Evolutionary conservation across 2,888 invertebrate genomes (phyloP), one percentile per base, ranked within the genome.

Genomic region (Scaptomyza tumidula): DNA sequence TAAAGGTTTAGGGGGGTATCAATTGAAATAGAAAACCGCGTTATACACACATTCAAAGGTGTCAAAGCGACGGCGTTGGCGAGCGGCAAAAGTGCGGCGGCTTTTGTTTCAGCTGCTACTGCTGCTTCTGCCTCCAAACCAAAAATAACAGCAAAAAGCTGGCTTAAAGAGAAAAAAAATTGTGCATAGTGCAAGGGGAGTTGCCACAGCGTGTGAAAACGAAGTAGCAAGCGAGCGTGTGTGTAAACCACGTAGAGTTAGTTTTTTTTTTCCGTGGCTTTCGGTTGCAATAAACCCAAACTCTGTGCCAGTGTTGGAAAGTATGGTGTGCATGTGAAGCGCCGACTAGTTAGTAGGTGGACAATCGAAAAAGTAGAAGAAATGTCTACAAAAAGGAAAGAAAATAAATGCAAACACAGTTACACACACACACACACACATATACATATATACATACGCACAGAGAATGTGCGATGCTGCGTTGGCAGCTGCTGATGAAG

Each of bases 1-100:
- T 33, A 33, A 29, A 13, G 31, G 19, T 50, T 13, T 46, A 43
- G 39, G 24, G 56, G 62, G 78, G 82, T 78, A 82, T 69, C 88
- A 85, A 87, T 89, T 84, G 89, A 89, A 84, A 84, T 89, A 89
- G 83, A 82, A 89, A 84, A 87, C 83, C 83, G 83, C 84, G 16
- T 41, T 81, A 54, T 69, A 67, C 83, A 83, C 75, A 69, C 83
- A 85, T 72, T 78, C 79, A 56, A 66, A 83, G 83, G 83, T 84
- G 89, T 84, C 88, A 89, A 87, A 81, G 83, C 89, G 88, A 78
- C 79, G 89, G 70, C 59, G 60, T 60, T 45, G 57, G 57, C 57
- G 72, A 76, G 65, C 75, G 81, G 78, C 74, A 78, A 85, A 78
- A 78, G 85, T 81, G 62, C 63, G 83, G 49, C 49, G 60, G 89